Percentiles rank a stretch among this genome's conserved stretches.
Evolutionary conservation across 2,888 invertebrate species (phyloP).

Genomic region (Rhamphomyia laevipes): DNA sequence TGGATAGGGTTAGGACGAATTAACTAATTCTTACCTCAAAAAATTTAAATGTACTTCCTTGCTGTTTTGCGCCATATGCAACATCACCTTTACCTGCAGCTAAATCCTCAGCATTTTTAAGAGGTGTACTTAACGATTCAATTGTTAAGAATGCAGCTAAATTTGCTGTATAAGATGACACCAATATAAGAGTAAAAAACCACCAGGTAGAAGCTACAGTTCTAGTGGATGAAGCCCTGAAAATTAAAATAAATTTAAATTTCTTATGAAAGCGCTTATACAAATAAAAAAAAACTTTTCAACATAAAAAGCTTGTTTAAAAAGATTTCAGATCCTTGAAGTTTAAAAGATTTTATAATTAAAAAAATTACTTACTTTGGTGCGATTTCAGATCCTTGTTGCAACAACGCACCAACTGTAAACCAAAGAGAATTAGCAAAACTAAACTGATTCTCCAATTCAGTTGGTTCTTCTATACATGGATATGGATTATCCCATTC

Average conservation of each 20-base stretch:
- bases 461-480: conserved; percentile 71
- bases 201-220: conserved; percentile 79
- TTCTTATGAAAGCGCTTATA: no score
- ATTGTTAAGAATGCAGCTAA: conserved; percentile 81
- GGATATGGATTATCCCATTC: conserved; percentile 85
- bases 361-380: conserved; percentile 43
- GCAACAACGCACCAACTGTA: conserved; percentile 72
- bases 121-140: conserved; percentile 56
- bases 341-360: no score
- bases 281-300: no score
- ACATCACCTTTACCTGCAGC: conserved; percentile 63
- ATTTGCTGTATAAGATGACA: conserved; percentile 81
- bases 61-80: conserved; percentile 69
- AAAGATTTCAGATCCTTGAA: no score
- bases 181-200: conserved; percentile 71
- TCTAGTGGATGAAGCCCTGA: conserved; percentile 71
- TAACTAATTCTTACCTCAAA: conserved; percentile 59
- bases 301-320: no score
- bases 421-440: conserved; percentile 82
- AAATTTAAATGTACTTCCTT: conserved; percentile 78
- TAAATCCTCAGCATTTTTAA: conserved; percentile 71
- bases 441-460: conserved; percentile 71
- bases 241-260: not conserved
- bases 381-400: conserved; percentile 80
- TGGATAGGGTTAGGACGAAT: no score